Evolutionary conservation across 53 echinoderm and acorn worm species (phyloP).

Genomic region (Antedon mediterranea): DNA sequence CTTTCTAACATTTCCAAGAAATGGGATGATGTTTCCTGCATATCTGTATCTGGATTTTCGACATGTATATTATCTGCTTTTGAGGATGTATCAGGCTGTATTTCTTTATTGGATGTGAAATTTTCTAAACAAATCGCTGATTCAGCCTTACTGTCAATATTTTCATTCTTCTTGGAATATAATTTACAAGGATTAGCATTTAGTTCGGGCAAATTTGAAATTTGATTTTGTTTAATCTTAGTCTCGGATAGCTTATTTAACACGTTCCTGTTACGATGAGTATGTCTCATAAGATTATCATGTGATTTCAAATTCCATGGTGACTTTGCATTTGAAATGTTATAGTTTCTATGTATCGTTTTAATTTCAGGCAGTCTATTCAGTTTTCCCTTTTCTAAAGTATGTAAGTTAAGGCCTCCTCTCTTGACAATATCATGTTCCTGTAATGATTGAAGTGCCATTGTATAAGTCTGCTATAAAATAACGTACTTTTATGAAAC

Average conservation of each 20-base stretch:
- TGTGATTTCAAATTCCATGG: background rate
- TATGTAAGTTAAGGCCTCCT: background rate
- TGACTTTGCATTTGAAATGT: background rate
- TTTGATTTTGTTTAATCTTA: background rate
- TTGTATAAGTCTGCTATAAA: no score
- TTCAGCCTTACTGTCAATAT: background rate
- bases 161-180: background rate
- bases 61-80: background rate
- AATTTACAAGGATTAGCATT: background rate
- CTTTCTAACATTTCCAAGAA: background rate
- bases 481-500: no score
- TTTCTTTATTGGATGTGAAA: background rate
- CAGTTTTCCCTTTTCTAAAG: background rate
- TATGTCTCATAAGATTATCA: background rate
- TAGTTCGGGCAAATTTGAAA: background rate
- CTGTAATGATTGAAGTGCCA: background rate
- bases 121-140: background rate
- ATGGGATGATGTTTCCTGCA: background rate
- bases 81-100: background rate
- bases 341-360: background rate
- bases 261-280: background rate
- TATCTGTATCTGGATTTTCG: background rate
- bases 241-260: background rate
- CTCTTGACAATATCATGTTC: background rate
- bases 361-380: background rate